These are phyloP conservation scores for Isichthys henryi DNA, from an alignment of 2,113 vertebrate species.

Conservation along the genomic window DNA sequence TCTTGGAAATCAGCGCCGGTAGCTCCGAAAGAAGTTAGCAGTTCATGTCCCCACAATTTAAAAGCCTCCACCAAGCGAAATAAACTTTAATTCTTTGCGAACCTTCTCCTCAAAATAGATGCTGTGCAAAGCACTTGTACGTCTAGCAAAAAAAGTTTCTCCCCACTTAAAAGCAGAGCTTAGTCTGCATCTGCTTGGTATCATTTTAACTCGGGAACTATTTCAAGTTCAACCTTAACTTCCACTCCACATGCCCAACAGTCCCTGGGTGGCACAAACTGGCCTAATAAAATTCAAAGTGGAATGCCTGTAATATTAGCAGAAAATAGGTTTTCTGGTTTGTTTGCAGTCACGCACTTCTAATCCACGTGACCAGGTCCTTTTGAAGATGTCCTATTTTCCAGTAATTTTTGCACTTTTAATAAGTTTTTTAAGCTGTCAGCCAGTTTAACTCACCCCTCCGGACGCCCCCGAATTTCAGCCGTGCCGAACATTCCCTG, in stretches of 20 bases:
- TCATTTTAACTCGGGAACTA: background rate
- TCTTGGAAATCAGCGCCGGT: background rate
- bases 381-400: background rate
- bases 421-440: background rate
- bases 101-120: background rate
- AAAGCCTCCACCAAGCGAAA: background rate
- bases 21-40: background rate
- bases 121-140: background rate
- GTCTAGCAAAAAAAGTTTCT: background rate
- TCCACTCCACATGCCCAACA: background rate
- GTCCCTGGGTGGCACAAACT: background rate
- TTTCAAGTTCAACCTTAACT: background rate
- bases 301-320: background rate
- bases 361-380: background rate
- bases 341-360: background rate
- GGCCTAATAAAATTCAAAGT: constrained; percentile 1
- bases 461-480: background rate
- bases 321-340: background rate
- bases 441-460: background rate
- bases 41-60: background rate
- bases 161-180: background rate
- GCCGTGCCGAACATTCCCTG: background rate
- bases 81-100: background rate
- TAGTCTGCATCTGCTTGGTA: background rate
- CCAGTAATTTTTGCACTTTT: background rate